A percentile compares a stretch with the other conserved stretches of the same genome.
Conservation (phyloP, 2,888 invertebrate genomes). For the Andrena marginata region DNA sequence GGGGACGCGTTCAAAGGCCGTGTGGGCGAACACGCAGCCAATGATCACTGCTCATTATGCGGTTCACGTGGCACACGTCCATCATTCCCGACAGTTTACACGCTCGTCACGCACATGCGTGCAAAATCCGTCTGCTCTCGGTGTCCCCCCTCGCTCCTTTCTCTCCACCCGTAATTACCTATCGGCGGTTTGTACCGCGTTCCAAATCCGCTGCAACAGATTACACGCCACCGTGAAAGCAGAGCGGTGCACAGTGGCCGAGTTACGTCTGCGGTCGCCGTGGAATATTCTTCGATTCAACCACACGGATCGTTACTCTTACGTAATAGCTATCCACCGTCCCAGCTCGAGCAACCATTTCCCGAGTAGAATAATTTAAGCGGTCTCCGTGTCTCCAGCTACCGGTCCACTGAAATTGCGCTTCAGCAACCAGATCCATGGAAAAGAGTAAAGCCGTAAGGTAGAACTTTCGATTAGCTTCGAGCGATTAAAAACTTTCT, state of each 20-base stretch:
- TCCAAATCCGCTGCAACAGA: slow-evolving; percentile 29
- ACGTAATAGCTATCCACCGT: neutral
- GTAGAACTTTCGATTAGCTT: neutral
- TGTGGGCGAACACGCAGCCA: slow-evolving; percentile 71
- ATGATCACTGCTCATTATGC: slow-evolving; percentile 75
- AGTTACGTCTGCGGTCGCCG: neutral
- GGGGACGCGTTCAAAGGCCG: slow-evolving; percentile 62
- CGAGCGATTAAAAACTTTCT: slow-evolving; percentile 21
- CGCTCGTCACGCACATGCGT: slow-evolving; percentile 68
- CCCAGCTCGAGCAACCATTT: neutral
- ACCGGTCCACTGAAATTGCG: neutral
- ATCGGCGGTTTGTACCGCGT: slow-evolving; percentile 13
- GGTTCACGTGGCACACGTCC: slow-evolving; percentile 75
- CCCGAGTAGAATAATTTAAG: neutral
- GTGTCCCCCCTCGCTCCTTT: slow-evolving; percentile 27
- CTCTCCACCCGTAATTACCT: slow-evolving; percentile 47
- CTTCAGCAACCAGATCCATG: neutral
- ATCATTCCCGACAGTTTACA: slow-evolving; percentile 67
- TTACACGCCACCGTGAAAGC: slow-evolving; percentile 37
- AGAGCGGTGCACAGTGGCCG: neutral
- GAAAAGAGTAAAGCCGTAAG: neutral
- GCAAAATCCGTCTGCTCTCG: slow-evolving; percentile 61
- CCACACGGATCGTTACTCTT: neutral
- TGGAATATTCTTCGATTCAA: neutral
- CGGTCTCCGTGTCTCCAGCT: neutral